Conservation (phyloP, 1,140 invertebrate species). For the Stegodyphus dumicola region DNA sequence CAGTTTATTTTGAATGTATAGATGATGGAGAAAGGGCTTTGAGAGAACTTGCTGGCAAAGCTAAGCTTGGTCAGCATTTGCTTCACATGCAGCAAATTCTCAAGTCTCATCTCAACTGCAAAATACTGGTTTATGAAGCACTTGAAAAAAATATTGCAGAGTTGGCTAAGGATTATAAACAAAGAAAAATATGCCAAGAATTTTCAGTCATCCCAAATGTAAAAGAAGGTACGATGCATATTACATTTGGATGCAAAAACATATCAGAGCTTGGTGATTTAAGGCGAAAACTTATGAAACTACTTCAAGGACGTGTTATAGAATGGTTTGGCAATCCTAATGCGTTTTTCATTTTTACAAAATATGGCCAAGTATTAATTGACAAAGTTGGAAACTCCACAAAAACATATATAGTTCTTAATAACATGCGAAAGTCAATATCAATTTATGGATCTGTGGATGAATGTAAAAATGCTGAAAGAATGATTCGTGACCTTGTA, state of each 20-base stretch:
- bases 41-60: neutral
- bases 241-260: constrained; percentile 6
- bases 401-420: constrained; percentile 4
- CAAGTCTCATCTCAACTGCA: constrained; percentile 22
- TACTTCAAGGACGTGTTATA: constrained; percentile 11
- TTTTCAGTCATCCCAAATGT: neutral
- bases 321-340: constrained; percentile 3
- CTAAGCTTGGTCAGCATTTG: neutral
- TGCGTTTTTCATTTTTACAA: constrained; percentile 6
- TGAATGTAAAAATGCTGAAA: constrained; percentile 14
- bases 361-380: neutral
- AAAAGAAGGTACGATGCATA: neutral
- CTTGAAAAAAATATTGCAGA: neutral
- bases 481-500: constrained; percentile 2
- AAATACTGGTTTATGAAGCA: neutral
- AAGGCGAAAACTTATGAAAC: neutral
- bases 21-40: constrained; percentile 42
- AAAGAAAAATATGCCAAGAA: neutral
- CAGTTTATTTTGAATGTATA: constrained; percentile 25
- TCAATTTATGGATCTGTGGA: constrained; percentile 20
- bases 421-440: constrained; percentile 13
- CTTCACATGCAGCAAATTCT: neutral
- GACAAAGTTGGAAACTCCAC: neutral
- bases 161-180: neutral
- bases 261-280: neutral